Evolutionary conservation across 2,888 invertebrate species (phyloP).

Genomic region (Ethmia dodecea): DNA sequence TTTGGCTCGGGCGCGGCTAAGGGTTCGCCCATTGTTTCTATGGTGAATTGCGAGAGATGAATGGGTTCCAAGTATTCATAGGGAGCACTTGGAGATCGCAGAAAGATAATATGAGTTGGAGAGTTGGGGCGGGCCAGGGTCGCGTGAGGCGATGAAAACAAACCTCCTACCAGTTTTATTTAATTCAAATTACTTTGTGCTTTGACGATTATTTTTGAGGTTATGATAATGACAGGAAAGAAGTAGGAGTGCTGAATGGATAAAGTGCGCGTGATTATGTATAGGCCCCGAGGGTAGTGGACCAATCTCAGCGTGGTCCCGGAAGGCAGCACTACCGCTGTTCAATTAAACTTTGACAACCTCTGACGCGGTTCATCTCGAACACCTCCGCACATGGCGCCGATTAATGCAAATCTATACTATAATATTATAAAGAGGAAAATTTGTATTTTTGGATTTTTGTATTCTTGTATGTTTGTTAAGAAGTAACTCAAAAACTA

Average conservation of each 20-base stretch:
- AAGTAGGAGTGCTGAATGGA: neutral
- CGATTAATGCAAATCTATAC: too few relatives aligned
- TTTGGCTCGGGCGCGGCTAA: slow-evolving; percentile 60
- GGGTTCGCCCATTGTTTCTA: slow-evolving; percentile 72
- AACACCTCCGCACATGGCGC: neutral
- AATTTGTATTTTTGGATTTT: too few relatives aligned
- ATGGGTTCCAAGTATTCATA: slow-evolving; percentile 62
- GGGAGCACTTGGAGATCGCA: slow-evolving; percentile 60
- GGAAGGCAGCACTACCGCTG: slow-evolving; percentile 24
- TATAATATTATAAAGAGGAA: too few relatives aligned
- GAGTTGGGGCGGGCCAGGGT: slow-evolving; percentile 55
- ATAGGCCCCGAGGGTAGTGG: slow-evolving; percentile 16
- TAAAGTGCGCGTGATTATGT: too few relatives aligned
- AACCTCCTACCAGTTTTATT: slow-evolving; percentile 70
- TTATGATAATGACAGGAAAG: neutral
- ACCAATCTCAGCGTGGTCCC: slow-evolving; percentile 31
- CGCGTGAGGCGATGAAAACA: slow-evolving; percentile 52
- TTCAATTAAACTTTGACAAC: slow-evolving; percentile 85
- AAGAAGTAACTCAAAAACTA: too few relatives aligned
- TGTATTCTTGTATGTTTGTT: too few relatives aligned
- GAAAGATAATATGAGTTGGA: slow-evolving; percentile 63
- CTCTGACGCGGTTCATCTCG: neutral
- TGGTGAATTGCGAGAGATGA: slow-evolving; percentile 66
- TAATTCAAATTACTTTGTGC: too few relatives aligned
- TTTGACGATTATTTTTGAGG: too few relatives aligned